Base-by-base conservation (phyloP, 92 coral and sea anemone genomes). In the Chrysogorgia sp. region DNA sequence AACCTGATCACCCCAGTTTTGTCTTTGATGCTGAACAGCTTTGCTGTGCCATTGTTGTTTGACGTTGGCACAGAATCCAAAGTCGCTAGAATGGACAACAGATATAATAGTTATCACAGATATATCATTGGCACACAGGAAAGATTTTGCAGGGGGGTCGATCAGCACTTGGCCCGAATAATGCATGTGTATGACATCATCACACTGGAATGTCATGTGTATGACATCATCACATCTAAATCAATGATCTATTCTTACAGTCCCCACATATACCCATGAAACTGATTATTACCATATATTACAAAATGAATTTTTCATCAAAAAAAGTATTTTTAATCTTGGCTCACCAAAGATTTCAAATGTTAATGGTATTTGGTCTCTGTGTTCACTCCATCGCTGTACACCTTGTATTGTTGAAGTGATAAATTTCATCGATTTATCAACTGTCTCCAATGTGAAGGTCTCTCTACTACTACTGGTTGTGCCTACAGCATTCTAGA, bases 271-370 rank as follows among this genome's bases (percentile, higher is more conserved):
- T n/a, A n/a, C n/a, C n/a, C n/a, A n/a, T n/a, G n/a, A n/a, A n/a
- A n/a, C n/a, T n/a, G n/a, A n/a, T n/a, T n/a, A n/a, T n/a, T n/a
- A n/a, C n/a, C n/a, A n/a, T n/a, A n/a, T n/a, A n/a, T n/a, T n/a
- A n/a, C n/a, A n/a, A n/a, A n/a, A n/a, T n/a, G n/a, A n/a, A n/a
- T n/a, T n/a, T n/a, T n/a, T n/a, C n/a, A n/a, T n/a, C n/a, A n/a
- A n/a, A n/a, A n/a, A n/a, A n/a, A n/a, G n/a, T n/a, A n/a, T n/a
- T n/a, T n/a, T n/a, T n/a, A n/a, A n/a, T n/a, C n/a, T n/a, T n/a
- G n/a, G 19, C 92, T 78, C 77, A 96, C 99, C 99, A 87, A 87
- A 91, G 32, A 90, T 58, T 84, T 96, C 99, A 83, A 89, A 89
- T 28, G 90, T 58, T 23, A 70, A 62, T 23, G 87, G 62, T 49